Percentiles rank a stretch among this genome's conserved stretches.
These are phyloP conservation scores for Pseudorhombus dupliciocellatus DNA, from an alignment of 2,113 vertebrate genomes.

Conservation along the genomic window DNA sequence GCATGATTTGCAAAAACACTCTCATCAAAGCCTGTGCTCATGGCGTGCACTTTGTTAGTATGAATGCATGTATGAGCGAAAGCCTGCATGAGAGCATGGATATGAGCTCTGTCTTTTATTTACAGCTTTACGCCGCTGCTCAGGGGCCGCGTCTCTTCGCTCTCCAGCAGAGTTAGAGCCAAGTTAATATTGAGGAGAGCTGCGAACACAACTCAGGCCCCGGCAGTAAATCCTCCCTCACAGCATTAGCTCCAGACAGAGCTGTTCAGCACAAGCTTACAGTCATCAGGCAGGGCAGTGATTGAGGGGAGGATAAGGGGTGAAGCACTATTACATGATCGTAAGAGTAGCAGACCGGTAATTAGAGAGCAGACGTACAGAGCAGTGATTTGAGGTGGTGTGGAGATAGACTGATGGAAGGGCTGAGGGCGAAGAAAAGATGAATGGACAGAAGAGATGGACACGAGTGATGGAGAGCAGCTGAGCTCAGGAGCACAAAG, in stretches of 20 bases:
- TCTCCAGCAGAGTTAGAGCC: conserved; percentile 55
- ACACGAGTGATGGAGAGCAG: background rate
- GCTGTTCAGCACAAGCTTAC: conserved; percentile 70
- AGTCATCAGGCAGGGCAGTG: conserved; percentile 66
- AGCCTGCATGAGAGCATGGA: conserved; percentile 41
- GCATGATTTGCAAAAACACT: conserved; percentile 36
- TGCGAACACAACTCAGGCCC: conserved; percentile 54
- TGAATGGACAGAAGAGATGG: conserved; percentile 50
- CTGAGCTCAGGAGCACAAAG: conserved; percentile 28
- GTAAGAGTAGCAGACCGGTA: conserved; percentile 63
- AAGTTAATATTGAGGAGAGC: conserved; percentile 56
- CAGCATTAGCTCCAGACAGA: conserved; percentile 66
- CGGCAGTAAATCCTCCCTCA: conserved; percentile 74
- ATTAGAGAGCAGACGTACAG: conserved; percentile 64
- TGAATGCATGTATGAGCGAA: conserved; percentile 7
- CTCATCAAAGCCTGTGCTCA: conserved; percentile 35
- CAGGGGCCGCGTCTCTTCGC: conserved; percentile 51
- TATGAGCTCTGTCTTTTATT: conserved; percentile 53
- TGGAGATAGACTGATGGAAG: conserved; percentile 53
- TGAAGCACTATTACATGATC: conserved; percentile 65
- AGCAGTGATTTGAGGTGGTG: conserved; percentile 51
- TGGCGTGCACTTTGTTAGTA: background rate
- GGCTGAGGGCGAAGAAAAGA: conserved; percentile 38
- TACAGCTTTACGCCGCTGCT: conserved; percentile 52
- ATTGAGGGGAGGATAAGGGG: conserved; percentile 69